Base-by-base conservation (phyloP, 2,888 invertebrate genomes). In the Aphidoletes aphidimyza region DNA sequence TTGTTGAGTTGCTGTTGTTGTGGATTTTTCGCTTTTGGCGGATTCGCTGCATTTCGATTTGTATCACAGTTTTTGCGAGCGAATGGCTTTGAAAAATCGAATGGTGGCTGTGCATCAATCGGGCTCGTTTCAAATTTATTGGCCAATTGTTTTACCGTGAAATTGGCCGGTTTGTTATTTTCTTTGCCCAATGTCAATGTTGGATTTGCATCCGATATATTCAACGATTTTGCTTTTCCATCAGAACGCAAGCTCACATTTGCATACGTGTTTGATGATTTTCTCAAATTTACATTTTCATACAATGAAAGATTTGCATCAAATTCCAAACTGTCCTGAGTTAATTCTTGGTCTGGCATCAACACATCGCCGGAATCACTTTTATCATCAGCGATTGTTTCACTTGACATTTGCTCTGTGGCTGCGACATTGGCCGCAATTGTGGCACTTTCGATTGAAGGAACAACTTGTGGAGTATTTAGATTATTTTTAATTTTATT, bases 61-160 rank as follows among this genome's bases (percentile, higher is more conserved):
- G 42, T 81, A 36, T 78, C 69, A 37, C 59, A 83, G 81, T 37
- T 81, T 84, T 85, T 39, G n/a, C 42, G 39, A 34, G 45, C 45
- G 14, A 34, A 78, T 47, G 83, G 36, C 34, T 84, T 85, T 5
- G 91, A 91, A 86, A 93, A 93, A 45, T 91, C 91, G 86, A 93
- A 92, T 19, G 92, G 91, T 0, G 91, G 90, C 87, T 92, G 90
- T 85, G 91, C 91, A 85, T 93, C 93, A 0, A 93, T 92, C 0
- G 93, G 93, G 85, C 92, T 93, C 36, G 88, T 88, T 87, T 94
- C 93, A 86, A 93, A 94, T 86, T 92, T 91, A 34, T 92, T 92
- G 19, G 93, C 93, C 85, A 94, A 87, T 86, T 93, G 93, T 86
- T 92, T 91, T 0, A 94, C 93, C 86, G 93, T 93, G 83, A 90